These are phyloP conservation scores for Nothocercus julius DNA, from an alignment of 2,113 vertebrate genomes.

Conservation along the genomic window DNA sequence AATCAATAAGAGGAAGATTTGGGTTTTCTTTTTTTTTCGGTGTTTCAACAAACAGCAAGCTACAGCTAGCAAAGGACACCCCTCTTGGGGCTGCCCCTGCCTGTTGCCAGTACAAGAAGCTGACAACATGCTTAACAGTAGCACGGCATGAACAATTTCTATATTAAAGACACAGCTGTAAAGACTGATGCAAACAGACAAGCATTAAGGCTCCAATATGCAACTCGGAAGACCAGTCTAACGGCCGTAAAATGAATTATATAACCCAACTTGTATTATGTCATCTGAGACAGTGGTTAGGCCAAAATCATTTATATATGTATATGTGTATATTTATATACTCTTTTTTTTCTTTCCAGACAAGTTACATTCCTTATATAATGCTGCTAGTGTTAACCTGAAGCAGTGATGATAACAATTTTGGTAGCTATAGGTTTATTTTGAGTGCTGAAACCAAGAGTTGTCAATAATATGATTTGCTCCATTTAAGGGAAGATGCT, in stretches of 20 bases:
- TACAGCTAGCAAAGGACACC: not conserved
- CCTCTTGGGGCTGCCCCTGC: not conserved
- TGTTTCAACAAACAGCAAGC: slow-evolving; percentile 16
- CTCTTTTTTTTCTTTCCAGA: not conserved
- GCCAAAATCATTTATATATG: not conserved
- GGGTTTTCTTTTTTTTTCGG: slow-evolving; percentile 10
- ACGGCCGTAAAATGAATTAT: slow-evolving; percentile 46
- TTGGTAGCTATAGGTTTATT: not conserved
- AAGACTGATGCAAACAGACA: slow-evolving; percentile 68
- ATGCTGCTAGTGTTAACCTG: not conserved
- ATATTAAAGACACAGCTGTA: slow-evolving; percentile 57
- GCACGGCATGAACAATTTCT: slow-evolving; percentile 25
- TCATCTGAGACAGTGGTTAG: slow-evolving; percentile 19
- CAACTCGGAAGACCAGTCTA: slow-evolving; percentile 42
- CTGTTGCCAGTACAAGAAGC: slow-evolving; percentile 3
- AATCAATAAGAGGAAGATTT: not conserved
- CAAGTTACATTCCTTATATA: not conserved
- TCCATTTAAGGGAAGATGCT: not conserved
- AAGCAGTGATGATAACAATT: not conserved
- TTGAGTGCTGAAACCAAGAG: slow-evolving; percentile 4
- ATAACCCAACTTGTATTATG: slow-evolving; percentile 31
- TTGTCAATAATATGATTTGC: slow-evolving; percentile 15
- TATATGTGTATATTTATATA: not conserved
- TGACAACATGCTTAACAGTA: slow-evolving; percentile 4
- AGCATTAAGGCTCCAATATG: slow-evolving; percentile 25